Base-by-base conservation (phyloP, 37 sponge, comb jelly and placozoan genomes). In the Amphimedon queenslandica region DNA sequence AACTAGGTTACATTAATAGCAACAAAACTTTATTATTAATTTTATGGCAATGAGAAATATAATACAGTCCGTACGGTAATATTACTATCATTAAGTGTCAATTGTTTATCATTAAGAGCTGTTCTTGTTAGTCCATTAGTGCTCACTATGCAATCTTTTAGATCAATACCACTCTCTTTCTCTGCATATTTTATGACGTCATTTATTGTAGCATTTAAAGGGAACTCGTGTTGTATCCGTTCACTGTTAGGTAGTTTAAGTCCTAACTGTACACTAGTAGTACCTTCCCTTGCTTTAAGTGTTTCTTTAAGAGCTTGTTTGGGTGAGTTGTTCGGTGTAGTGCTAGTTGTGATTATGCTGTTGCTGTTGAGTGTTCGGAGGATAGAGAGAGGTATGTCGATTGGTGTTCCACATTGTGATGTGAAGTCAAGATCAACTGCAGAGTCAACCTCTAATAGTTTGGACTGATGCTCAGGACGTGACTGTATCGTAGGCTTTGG, bases 401-500 rank as follows among this genome's bases (percentile, higher is more conserved):
- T n/a, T n/a, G 61, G 61, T n/a, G 61, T 60, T 6, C 61, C 21
- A n/a, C 61, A 60, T 5, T 25, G 61, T 60, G 61, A 60, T 13
- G 5, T 60, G 21, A n/a, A 60, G 24, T 60, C 61, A 6, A 60
- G 61, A 60, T 60, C 61, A 60, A 60, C 61, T 25, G 61, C 61
- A 11, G 61, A 60, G 61, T 60, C 61, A 13, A 60, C 61, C 28
- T 60, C 61, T n/a, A n/a, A 60, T 11, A 60, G 28, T 60, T 47
- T 8, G 8, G 61, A 25, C 21, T 11, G 23, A n/a, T 60, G 61
- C 5, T 60, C 5, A n/a, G 5, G 23, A 25, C 24, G 27, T 60
- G 23, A 11, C 27, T n/a, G 53, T 18, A 8, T 47, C 13, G 53
- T 47, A 47, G 8, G 13, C 8, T 13, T 47, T 47, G 53, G 13